Evolutionary conservation across 2,888 invertebrate genomes (phyloP).

Genomic region (Andrena camellia): DNA sequence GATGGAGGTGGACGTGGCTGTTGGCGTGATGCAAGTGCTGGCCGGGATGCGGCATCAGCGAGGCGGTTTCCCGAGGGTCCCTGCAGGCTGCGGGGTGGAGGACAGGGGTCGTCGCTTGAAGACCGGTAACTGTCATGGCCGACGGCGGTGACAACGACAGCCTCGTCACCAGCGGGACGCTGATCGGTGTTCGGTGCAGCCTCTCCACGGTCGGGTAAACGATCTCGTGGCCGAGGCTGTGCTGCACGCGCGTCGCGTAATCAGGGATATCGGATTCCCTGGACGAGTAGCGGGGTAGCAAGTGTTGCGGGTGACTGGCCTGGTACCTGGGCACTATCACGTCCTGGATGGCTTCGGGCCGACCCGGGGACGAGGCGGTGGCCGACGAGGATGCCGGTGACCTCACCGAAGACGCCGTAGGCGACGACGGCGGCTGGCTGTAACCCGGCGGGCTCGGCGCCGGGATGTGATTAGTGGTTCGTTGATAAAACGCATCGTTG

Average conservation of each 20-base stretch:
- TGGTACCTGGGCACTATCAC: slow-evolving; percentile 78
- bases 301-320: slow-evolving; percentile 74
- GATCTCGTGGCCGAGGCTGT: slow-evolving; percentile 77
- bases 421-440: slow-evolving; percentile 81
- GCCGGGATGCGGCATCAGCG: slow-evolving; percentile 75
- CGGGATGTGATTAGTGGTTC: slow-evolving; percentile 64
- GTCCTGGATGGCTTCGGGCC: slow-evolving; percentile 77
- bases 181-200: slow-evolving; percentile 78
- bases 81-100: slow-evolving; percentile 78
- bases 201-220: slow-evolving; percentile 79
- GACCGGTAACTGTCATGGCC: slow-evolving; percentile 78
- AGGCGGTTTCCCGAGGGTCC: slow-evolving; percentile 72
- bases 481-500: slow-evolving; percentile 75
- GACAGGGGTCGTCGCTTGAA: slow-evolving; percentile 76
- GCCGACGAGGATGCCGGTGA: slow-evolving; percentile 82
- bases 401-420: slow-evolving; percentile 81
- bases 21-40: slow-evolving; percentile 76
- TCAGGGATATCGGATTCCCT: slow-evolving; percentile 78
- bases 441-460: slow-evolving; percentile 78
- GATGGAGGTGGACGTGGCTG: slow-evolving; percentile 74
- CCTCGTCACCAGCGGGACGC: slow-evolving; percentile 80
- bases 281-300: slow-evolving; percentile 73
- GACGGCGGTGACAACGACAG: slow-evolving; percentile 85
- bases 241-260: slow-evolving; percentile 73
- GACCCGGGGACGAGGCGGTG: slow-evolving; percentile 82